phyloP scores from a whole-genome alignment of 2,113 vertebrate species.

The Ophthalmolycus amberensis region DNA sequence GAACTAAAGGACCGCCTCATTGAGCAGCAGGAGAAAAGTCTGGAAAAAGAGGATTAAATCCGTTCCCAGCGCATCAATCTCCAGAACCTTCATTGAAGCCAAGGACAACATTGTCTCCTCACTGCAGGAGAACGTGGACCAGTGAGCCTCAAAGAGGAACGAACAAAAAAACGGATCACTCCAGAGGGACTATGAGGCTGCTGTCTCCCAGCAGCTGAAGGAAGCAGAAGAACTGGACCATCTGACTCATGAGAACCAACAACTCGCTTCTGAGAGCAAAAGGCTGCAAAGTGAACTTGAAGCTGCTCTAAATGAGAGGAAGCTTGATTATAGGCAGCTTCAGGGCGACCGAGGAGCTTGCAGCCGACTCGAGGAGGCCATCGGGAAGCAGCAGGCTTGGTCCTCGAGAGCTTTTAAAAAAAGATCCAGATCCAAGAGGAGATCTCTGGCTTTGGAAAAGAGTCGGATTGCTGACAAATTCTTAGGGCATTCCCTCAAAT shows the following conservation, averaged over 20 bases:
- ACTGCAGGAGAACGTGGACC: not conserved
- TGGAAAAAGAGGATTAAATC: not conserved
- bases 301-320: too few species aligned
- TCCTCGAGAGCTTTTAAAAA: too few species aligned
- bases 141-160: not conserved
- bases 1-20: not conserved
- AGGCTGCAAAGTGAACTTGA: not conserved
- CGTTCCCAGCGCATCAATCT: not conserved
- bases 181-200: not conserved
- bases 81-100: not conserved
- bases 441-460: slow-evolving; percentile 9
- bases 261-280: not conserved
- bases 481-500: not conserved
- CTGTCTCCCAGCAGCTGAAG: too few species aligned
- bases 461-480: not conserved
- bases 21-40: not conserved
- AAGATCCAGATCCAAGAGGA: not conserved
- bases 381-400: not conserved
- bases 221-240: too few species aligned
- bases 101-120: not conserved
- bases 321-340: too few species aligned
- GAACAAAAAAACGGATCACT: not conserved
- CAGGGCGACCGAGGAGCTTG: too few species aligned
- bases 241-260: not conserved
- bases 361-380: not conserved